phyloP scores from a whole-genome alignment of 2,797 vertebrate genomes.

The Oceanodroma leucorhoa region DNA sequence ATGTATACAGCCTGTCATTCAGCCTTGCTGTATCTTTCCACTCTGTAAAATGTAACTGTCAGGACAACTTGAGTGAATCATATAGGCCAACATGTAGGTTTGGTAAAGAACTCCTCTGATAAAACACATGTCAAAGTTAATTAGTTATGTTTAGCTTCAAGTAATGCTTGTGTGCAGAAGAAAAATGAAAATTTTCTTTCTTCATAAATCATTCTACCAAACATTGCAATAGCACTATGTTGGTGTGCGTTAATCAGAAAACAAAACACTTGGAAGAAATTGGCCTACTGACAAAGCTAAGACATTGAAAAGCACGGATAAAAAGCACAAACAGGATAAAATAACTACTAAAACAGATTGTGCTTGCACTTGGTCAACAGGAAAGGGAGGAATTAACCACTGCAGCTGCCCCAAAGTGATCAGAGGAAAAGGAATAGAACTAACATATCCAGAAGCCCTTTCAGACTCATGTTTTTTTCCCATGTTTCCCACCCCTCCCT shows the following conservation, averaged over 20 bases:
- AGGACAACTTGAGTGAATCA: not conserved
- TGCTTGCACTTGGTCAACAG: not conserved
- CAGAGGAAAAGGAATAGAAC: not conserved
- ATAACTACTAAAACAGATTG: not conserved
- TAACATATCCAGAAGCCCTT: not conserved
- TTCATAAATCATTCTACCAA: not conserved
- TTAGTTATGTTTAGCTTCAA: conserved; percentile 27
- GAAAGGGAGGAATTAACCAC: conserved; percentile 5
- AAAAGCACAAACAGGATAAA: not conserved
- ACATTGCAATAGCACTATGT: not conserved
- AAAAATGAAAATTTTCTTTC: conserved; percentile 6
- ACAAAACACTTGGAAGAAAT: not conserved
- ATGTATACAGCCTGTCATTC: not conserved
- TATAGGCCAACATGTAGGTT: not conserved
- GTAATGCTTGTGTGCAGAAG: not conserved
- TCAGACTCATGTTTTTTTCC: fast-evolving
- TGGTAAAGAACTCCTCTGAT: not conserved
- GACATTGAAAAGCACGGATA: not conserved
- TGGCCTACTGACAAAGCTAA: not conserved
- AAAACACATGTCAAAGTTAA: conserved; percentile 17
- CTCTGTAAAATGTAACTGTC: conserved; percentile 28
- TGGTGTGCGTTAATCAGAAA: not conserved
- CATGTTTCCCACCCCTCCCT: no score
- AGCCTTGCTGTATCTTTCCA: conserved; percentile 60
- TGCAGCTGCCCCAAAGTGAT: not conserved